Percentiles rank a stretch among this genome's conserved stretches.
phyloP scores from a whole-genome alignment of 2,888 invertebrate species.

The Caenorhabditis sp. region DNA sequence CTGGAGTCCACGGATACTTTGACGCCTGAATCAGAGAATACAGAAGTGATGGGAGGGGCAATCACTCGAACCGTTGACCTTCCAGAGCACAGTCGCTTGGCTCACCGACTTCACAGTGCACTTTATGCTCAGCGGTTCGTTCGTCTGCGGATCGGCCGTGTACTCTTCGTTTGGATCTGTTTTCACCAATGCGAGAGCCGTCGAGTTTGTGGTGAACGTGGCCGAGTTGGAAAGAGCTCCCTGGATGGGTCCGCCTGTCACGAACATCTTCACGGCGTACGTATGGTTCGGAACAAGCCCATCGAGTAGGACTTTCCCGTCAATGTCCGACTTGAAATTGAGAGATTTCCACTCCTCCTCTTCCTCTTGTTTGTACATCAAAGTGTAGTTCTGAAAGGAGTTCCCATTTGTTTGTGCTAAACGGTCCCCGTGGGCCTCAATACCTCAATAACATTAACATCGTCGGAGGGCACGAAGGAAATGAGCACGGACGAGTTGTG shows the following conservation, averaged over 20 bases:
- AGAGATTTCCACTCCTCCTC: conserved; percentile 50
- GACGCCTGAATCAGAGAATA: conserved; percentile 23
- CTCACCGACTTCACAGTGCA: conserved; percentile 56
- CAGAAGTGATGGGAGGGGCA: too few species aligned
- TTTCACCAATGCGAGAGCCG: conserved; percentile 46
- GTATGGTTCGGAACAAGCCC: conserved; percentile 48
- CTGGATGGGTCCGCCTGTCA: conserved; percentile 31
- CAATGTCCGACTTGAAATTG: conserved; percentile 55
- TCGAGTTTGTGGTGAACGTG: conserved; percentile 44
- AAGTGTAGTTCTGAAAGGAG: conserved; percentile 63
- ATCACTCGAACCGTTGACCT: conserved; percentile 51
- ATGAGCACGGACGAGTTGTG: conserved; percentile 60
- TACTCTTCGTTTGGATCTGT: conserved; percentile 37
- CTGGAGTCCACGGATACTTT: conserved; percentile 60
- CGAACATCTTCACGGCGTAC: conserved; percentile 60
- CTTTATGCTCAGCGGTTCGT: conserved; percentile 51
- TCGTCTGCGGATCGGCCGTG: conserved; percentile 55
- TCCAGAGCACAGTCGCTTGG: conserved; percentile 52
- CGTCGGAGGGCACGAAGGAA: conserved; percentile 58
- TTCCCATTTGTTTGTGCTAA: too few species aligned
- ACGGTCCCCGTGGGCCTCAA: too few species aligned
- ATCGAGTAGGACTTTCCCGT: conserved; percentile 48
- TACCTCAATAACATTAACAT: conserved; percentile 51
- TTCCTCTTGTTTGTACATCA: conserved; percentile 50
- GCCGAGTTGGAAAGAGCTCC: conserved; percentile 51